Conservation (phyloP, 1,140 invertebrate species). For the Drosophila navojoa region DNA sequence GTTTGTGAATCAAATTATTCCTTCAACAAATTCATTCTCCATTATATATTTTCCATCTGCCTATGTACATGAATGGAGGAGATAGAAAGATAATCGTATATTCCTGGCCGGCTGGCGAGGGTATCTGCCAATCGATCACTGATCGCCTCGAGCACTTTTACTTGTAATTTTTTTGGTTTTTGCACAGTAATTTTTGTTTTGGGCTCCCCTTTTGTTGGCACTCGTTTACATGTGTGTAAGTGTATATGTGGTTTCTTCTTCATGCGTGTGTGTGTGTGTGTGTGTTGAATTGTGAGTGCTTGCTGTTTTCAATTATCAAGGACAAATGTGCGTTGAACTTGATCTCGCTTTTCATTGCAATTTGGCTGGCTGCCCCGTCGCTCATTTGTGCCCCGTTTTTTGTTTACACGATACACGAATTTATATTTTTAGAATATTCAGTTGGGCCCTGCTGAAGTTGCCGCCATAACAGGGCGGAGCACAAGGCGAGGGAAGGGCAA, state of each 20-base stretch:
- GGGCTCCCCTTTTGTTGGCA: slow-evolving; percentile 59
- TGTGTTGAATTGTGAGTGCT: slow-evolving; percentile 14
- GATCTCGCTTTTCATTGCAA: slow-evolving; percentile 76
- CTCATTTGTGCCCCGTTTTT: slow-evolving; percentile 27
- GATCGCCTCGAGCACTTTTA: too few relatives aligned
- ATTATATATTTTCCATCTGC: too few relatives aligned
- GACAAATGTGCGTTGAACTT: slow-evolving; percentile 82
- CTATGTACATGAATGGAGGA: too few relatives aligned
- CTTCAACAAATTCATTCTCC: too few relatives aligned
- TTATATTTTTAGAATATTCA: slow-evolving; percentile 66
- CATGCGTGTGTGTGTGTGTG: slow-evolving; percentile 4
- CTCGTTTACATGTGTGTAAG: slow-evolving; percentile 3
- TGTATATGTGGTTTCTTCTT: slow-evolving; percentile 12
- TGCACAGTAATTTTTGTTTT: slow-evolving; percentile 50
- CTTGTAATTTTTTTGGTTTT: slow-evolving; percentile 43
- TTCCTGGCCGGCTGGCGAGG: too few relatives aligned
- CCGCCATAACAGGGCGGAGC: neutral
- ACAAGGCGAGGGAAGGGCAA: slow-evolving; percentile 6
- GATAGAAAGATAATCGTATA: too few relatives aligned
- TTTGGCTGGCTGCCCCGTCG: slow-evolving; percentile 12
- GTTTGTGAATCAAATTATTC: too few relatives aligned
- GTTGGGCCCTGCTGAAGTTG: slow-evolving; percentile 27
- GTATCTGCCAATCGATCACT: neutral
- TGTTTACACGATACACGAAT: slow-evolving; percentile 63
- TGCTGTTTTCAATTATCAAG: slow-evolving; percentile 73